A percentile compares a stretch with the other conserved stretches of the same genome.
Conservation (phyloP, 1,140 invertebrate genomes). For the Akabosia matsudoensis region DNA sequence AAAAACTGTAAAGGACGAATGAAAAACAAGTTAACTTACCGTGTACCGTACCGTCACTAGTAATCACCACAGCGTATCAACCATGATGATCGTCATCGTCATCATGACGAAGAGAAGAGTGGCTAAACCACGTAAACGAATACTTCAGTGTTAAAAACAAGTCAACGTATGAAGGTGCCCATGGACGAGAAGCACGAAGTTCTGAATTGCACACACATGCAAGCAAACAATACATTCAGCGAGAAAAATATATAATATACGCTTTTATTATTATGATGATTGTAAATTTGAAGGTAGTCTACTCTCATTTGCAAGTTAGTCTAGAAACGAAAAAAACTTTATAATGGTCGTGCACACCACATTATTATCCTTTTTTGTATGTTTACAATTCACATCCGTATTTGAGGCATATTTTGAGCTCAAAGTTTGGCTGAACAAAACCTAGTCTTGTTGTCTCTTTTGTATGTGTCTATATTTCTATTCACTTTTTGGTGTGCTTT, state of each 20-base stretch:
- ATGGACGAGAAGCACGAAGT: background rate
- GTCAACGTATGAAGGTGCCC: no score
- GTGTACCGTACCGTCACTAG: background rate
- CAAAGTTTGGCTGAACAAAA: background rate
- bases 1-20: constrained; percentile 19
- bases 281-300: background rate
- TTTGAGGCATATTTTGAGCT: no score
- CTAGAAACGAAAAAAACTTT: no score
- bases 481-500: no score
- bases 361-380: background rate
- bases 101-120: no score
- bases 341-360: background rate
- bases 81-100: background rate
- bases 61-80: background rate
- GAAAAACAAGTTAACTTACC: constrained; percentile 2
- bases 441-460: no score
- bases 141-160: background rate
- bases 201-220: no score
- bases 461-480: no score
- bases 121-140: no score
- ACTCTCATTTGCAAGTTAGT: background rate
- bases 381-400: background rate
- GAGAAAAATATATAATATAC: no score
- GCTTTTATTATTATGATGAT: background rate
- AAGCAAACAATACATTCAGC: background rate